Percentiles rank a stretch among this genome's conserved stretches.
Conservation (phyloP, 2,888 invertebrate genomes). For the Augiades crinisus region DNA sequence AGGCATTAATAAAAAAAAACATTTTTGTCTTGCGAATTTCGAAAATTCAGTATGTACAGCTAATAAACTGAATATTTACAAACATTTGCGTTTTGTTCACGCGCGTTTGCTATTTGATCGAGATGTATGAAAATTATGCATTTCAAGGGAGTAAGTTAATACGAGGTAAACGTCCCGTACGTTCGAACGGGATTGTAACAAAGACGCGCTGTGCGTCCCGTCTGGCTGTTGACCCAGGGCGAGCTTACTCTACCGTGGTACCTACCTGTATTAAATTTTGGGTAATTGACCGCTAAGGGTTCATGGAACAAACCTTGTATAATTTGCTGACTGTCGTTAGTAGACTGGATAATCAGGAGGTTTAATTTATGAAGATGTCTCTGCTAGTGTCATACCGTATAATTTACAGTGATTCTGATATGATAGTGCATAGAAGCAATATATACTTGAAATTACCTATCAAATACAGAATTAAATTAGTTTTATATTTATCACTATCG, state of each 20-base stretch:
- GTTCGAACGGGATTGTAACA: constrained; percentile 47
- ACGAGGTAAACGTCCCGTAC: constrained; percentile 61
- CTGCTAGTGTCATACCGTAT: no score
- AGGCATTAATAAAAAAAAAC: no score
- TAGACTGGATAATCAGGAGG: no score
- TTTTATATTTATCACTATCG: no score
- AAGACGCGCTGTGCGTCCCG: constrained; percentile 52
- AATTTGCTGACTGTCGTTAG: neutral
- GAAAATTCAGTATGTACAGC: no score
- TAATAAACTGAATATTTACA: neutral
- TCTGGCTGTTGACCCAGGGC: constrained; percentile 68
- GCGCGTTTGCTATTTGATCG: neutral
- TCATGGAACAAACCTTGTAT: neutral
- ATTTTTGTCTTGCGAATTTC: no score
- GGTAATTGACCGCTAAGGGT: neutral
- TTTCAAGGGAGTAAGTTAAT: constrained; percentile 17
- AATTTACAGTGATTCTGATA: no score
- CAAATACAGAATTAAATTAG: no score
- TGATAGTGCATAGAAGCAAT: no score
- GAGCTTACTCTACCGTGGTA: constrained; percentile 30
- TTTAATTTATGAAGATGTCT: no score
- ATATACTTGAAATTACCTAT: no score
- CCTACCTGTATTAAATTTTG: constrained; percentile 22
- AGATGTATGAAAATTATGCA: neutral
- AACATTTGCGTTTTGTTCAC: neutral